phyloP scores from a whole-genome alignment of 2,888 invertebrate genomes.

The Elegia similella region DNA sequence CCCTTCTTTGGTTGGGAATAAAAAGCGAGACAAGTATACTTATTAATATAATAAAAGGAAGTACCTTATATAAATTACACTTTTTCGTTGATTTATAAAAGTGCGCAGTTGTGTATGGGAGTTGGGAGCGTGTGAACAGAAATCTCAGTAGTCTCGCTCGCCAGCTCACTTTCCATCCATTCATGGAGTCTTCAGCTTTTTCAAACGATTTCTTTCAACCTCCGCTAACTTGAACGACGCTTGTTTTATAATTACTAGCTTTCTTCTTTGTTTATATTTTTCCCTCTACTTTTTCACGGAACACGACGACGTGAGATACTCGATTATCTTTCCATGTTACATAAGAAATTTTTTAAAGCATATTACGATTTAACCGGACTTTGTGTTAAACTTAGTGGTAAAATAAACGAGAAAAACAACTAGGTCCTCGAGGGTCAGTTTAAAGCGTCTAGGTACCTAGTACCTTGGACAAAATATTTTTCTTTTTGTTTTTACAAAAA shows the following conservation, averaged over 20 bases:
- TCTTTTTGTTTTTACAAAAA: too few species aligned
- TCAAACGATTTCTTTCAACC: slow-evolving; percentile 71
- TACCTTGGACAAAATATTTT: too few species aligned
- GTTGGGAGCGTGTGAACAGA: slow-evolving; percentile 76
- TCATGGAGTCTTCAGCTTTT: slow-evolving; percentile 75
- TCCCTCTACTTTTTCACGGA: slow-evolving; percentile 23
- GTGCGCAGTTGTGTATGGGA: slow-evolving; percentile 37
- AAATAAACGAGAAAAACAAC: too few species aligned
- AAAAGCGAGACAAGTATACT: too few species aligned
- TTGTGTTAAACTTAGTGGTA: too few species aligned
- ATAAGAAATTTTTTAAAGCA: too few species aligned
- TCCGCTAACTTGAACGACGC: slow-evolving; percentile 49
- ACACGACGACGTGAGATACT: slow-evolving; percentile 14
- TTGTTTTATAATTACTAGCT: slow-evolving; percentile 60
- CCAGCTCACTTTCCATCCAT: slow-evolving; percentile 78
- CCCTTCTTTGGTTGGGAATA: too few species aligned
- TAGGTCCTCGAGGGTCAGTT: too few species aligned
- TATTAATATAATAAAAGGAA: not conserved
- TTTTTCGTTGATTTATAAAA: slow-evolving; percentile 46
- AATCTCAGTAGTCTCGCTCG: slow-evolving; percentile 60
- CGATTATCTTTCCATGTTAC: too few species aligned
- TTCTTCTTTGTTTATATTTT: slow-evolving; percentile 57
- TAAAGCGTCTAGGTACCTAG: too few species aligned
- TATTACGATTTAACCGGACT: too few species aligned
- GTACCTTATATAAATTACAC: not conserved